A percentile compares a stretch with the other conserved stretches of the same genome.
Conservation (phyloP, 2,113 vertebrate species). For the Rhodinocichla rosea region DNA sequence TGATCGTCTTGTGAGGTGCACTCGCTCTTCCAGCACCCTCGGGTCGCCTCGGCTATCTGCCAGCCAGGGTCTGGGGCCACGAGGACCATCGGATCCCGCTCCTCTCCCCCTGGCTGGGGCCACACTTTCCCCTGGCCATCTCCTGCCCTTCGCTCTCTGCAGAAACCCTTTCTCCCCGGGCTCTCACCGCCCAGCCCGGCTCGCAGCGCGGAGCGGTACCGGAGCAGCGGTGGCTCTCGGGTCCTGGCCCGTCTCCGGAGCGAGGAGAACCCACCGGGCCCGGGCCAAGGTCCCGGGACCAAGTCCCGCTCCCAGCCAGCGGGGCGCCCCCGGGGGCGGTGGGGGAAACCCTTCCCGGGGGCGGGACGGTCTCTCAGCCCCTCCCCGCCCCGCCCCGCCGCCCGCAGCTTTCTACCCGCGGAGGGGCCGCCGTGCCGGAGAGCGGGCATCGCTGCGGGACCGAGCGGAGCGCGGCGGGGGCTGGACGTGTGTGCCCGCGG, state of each 20-base stretch:
- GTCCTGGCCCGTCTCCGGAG: background rate
- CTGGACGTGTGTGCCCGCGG: background rate
- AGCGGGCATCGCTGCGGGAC: background rate
- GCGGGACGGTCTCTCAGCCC: background rate
- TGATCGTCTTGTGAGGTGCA: too few species aligned
- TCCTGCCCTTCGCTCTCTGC: background rate
- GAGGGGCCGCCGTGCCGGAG: background rate
- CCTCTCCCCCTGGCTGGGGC: too few species aligned
- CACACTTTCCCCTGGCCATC: background rate
- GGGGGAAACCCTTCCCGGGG: background rate
- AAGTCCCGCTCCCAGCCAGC: rapidly evolving
- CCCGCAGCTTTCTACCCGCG: background rate
- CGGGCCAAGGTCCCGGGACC: rapidly evolving
- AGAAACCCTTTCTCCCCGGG: background rate
- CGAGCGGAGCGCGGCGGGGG: background rate
- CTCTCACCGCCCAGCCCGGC: background rate
- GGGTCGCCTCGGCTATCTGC: background rate
- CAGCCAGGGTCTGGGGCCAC: background rate
- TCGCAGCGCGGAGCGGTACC: too few species aligned
- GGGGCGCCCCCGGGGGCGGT: background rate
- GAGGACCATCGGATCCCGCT: rapidly evolving
- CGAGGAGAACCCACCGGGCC: rapidly evolving
- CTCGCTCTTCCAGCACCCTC: background rate
- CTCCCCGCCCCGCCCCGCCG: background rate
- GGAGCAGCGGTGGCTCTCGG: background rate